These are phyloP conservation scores for Chaenocephalus aceratus DNA, from an alignment of 2,113 vertebrate genomes.

Conservation along the genomic window DNA sequence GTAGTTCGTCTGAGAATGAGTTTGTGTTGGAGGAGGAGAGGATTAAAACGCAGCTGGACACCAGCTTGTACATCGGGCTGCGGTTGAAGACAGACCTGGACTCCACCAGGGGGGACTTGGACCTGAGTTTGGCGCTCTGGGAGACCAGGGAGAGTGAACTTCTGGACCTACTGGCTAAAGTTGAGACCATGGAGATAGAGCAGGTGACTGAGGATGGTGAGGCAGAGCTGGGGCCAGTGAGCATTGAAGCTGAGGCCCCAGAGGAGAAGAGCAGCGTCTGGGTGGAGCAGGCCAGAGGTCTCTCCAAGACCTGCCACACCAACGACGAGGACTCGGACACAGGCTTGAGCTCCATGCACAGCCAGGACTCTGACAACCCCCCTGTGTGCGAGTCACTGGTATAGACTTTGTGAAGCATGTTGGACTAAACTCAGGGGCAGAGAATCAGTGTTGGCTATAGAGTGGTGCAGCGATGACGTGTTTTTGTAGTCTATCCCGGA, in stretches of 20 bases:
- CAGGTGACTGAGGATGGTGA: conserved; percentile 34
- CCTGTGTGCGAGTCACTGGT: conserved; percentile 94
- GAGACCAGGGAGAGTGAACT: conserved; percentile 89
- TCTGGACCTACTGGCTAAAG: conserved; percentile 86
- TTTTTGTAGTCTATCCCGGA: too few relatives aligned
- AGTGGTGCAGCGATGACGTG: too few relatives aligned
- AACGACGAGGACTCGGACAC: conserved; percentile 97
- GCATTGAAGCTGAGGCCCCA: conserved; percentile 33
- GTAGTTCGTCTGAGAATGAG: conserved; percentile 80
- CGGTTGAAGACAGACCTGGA: conserved; percentile 92
- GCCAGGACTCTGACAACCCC: conserved; percentile 94
- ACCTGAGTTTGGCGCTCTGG: conserved; percentile 87
- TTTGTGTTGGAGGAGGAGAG: conserved; percentile 87
- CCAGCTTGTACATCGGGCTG: conserved; percentile 94
- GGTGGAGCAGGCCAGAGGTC: conserved; percentile 87
- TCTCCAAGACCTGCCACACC: conserved; percentile 84
- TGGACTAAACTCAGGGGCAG: conserved; percentile 65
- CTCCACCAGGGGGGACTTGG: conserved; percentile 86
- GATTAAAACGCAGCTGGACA: conserved; percentile 92
- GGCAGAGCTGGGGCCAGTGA: conserved; percentile 4
- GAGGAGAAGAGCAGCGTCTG: conserved; percentile 77
- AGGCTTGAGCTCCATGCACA: conserved; percentile 97
- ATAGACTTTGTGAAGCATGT: conserved; percentile 67
- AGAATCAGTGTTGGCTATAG: conserved; percentile 56
- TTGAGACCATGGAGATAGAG: conserved; percentile 83